Base-by-base conservation (phyloP, 2,113 vertebrate species). In the Callospermophilus lateralis region DNA sequence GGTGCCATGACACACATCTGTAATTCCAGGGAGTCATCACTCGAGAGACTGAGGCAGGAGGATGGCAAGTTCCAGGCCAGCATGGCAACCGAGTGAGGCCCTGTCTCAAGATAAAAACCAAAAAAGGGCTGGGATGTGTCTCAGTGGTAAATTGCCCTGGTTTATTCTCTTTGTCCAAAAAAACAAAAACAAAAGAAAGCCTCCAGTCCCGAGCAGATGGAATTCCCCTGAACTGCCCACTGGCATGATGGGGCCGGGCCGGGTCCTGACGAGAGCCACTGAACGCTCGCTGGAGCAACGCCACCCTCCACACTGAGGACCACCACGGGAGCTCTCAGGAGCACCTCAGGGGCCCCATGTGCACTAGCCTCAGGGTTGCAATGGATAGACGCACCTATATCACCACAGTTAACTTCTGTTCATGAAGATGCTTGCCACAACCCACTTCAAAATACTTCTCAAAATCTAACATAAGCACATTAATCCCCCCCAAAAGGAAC, bases 241-340 rank as follows among this genome's bases (percentile, higher is more conserved):
- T 67, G 11, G 65, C 39, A 39, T 2, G 24, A 24, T 2, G 19
- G 32, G 19, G 34, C 86, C 24, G 8, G 87, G 7, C 10, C 0
- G 20, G 30, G 10, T 20, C 19, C 20, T 51, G 24, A 30, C 7
- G 28, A 26, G 4, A 2, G 3, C 6, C 39, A 37, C 6, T 39
- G 9, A 48, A 51, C 24, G 10, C 16, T 13, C 8, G 3, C 42
- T 65, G 8, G 26, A 28, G 19, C 22, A 22, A 15, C 0, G 19
- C 53, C 4, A 58, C 61, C 39, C 39, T 48, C 11, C 11, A 13
- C 22, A 42, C 8, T 4, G 6, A 6, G 13, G 9, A 24, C 37
- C 2, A 63, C 19, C 10, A 1, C 16, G 13, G 34, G 2, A 4
- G 8, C 5, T 32, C 0, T 11, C 19, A 58, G 32, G 28, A 26